These are phyloP conservation scores for Smutsia temminckii DNA, from an alignment of 2,797 vertebrate genomes.

Conservation along the genomic window DNA sequence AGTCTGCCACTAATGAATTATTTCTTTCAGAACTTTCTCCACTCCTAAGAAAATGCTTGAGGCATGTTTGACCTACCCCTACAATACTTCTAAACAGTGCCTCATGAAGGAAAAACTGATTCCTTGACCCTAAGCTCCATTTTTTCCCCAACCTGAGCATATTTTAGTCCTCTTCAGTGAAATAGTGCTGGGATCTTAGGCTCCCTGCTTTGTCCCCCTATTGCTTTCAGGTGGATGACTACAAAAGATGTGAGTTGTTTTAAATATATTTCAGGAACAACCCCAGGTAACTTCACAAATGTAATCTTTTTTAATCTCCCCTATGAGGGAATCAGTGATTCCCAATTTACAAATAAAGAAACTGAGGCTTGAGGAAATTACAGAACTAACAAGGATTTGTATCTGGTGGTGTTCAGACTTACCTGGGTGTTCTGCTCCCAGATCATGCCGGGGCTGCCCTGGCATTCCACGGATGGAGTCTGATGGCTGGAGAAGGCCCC, in stretches of 20 bases:
- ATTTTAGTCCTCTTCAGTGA: not conserved
- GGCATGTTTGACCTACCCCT: not conserved
- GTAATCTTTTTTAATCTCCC: too few species aligned
- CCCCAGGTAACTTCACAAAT: not conserved
- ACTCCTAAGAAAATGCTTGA: not conserved
- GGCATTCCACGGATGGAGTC: accelerated
- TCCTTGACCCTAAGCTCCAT: not conserved
- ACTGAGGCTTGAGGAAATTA: not conserved
- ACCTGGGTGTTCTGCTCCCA: not conserved
- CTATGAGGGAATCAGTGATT: not conserved
- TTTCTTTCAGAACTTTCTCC: not conserved
- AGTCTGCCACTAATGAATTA: too few species aligned
- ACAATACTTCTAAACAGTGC: not conserved
- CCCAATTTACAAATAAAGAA: not conserved
- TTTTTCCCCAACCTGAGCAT: not conserved
- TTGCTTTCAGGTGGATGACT: not conserved
- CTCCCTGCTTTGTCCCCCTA: not conserved
- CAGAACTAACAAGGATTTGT: too few species aligned
- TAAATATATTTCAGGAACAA: not conserved
- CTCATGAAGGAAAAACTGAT: not conserved
- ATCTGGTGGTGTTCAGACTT: not conserved
- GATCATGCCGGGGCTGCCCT: accelerated
- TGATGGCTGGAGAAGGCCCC: not conserved
- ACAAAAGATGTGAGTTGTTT: not conserved
- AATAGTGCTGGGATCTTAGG: not conserved